Percentiles rank a stretch among this genome's conserved stretches.
Evolutionary conservation across 2,888 invertebrate species (phyloP).

Genomic region (Synanthedon andrenaeformis): DNA sequence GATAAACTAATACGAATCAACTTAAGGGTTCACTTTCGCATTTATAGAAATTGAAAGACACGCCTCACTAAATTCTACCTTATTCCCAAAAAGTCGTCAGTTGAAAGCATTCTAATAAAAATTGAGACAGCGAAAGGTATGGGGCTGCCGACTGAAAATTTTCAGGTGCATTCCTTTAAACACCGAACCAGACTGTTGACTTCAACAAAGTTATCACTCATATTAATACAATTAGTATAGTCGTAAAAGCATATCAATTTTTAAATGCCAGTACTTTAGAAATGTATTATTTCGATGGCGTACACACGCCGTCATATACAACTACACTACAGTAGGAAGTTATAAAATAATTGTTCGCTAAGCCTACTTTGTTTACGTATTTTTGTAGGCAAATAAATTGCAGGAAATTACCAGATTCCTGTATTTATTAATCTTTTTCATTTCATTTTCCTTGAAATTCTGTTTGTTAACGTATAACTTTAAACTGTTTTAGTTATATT

Average conservation of each 20-base stretch:
- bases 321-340: no score
- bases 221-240: background rate
- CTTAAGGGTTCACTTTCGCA: slow-evolving; percentile 2
- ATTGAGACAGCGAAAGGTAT: slow-evolving; percentile 21
- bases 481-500: no score
- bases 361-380: no score
- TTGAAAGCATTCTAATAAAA: slow-evolving; percentile 13
- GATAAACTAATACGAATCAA: background rate
- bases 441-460: no score
- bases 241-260: background rate
- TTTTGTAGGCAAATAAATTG: no score
- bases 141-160: slow-evolving; percentile 2
- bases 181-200: background rate
- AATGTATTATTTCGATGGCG: no score
- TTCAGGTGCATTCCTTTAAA: background rate
- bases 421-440: no score
- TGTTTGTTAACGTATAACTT: no score
- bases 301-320: no score
- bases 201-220: background rate
- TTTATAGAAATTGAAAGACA: slow-evolving; percentile 3
- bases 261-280: background rate
- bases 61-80: background rate
- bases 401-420: no score
- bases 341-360: no score
- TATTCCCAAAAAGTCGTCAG: background rate